Evolutionary conservation across 37 sponge, comb jelly and placozoan genomes (phyloP).

Genomic region (Agelas oroides): DNA sequence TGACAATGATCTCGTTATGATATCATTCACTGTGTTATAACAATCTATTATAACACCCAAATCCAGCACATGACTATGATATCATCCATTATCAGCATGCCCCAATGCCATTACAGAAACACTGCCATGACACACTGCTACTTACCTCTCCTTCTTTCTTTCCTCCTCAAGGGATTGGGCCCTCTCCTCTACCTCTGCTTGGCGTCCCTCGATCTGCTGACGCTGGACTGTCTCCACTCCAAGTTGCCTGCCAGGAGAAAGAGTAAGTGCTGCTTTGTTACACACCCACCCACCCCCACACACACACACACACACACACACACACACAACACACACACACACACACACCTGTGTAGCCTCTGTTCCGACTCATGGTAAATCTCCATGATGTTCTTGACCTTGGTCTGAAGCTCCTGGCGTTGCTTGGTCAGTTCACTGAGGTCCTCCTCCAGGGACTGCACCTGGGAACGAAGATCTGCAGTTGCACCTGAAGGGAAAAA

Average conservation of each 20-base stretch:
- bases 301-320: no score
- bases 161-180: slow-evolving; percentile 62
- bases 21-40: no score
- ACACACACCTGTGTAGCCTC: slow-evolving; percentile 40
- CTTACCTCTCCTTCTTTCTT: slow-evolving; percentile 74
- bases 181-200: slow-evolving; percentile 72
- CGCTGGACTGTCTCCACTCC: slow-evolving; percentile 51
- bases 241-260: slow-evolving; percentile 43
- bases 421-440: not conserved
- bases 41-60: not conserved
- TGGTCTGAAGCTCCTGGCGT: slow-evolving; percentile 51
- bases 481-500: not conserved
- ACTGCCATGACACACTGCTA: not conserved
- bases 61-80: not conserved
- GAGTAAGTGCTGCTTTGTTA: not conserved
- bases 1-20: no score
- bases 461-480: not conserved
- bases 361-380: slow-evolving; percentile 78
- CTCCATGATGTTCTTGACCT: slow-evolving; percentile 71
- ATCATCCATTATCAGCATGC: not conserved
- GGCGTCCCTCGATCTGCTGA: slow-evolving; percentile 55
- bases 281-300: no score
- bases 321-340: no score
- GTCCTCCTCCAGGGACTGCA: slow-evolving; percentile 2
- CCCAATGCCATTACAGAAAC: not conserved